Percentiles rank a stretch among this genome's conserved stretches.
Conservation (phyloP, 2,888 invertebrate genomes). For the Pandemis cinnamomeana region DNA sequence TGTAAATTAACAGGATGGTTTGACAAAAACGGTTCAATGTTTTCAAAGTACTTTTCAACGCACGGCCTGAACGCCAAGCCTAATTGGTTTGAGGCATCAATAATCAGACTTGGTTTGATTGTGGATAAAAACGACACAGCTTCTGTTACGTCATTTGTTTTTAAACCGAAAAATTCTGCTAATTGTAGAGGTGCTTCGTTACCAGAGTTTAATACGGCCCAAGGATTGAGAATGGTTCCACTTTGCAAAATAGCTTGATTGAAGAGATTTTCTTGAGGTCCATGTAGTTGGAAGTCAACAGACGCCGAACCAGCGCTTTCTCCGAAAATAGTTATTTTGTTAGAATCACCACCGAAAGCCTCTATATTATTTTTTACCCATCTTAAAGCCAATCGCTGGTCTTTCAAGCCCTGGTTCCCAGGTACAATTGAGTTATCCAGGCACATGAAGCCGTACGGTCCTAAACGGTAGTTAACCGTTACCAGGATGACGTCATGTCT, state of each 20-base stretch:
- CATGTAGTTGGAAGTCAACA: slow-evolving; percentile 54
- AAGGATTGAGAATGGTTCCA: slow-evolving; percentile 53
- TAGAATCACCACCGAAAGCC: slow-evolving; percentile 63
- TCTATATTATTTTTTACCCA: slow-evolving; percentile 65
- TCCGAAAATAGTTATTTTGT: slow-evolving; percentile 62
- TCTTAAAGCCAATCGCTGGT: slow-evolving; percentile 60
- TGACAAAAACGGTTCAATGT: slow-evolving; percentile 56
- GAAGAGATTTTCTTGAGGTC: slow-evolving; percentile 54
- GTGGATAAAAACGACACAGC: slow-evolving; percentile 56
- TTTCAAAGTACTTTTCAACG: slow-evolving; percentile 58
- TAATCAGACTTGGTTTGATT: slow-evolving; percentile 50
- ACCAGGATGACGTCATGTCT: slow-evolving; percentile 63
- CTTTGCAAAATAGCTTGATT: slow-evolving; percentile 62
- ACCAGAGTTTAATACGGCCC: slow-evolving; percentile 51
- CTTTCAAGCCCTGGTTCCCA: slow-evolving; percentile 69
- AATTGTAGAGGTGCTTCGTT: slow-evolving; percentile 54
- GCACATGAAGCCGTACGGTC: slow-evolving; percentile 69
- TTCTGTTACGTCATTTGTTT: slow-evolving; percentile 47
- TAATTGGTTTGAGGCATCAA: slow-evolving; percentile 49
- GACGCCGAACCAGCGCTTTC: slow-evolving; percentile 61
- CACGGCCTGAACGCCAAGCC: slow-evolving; percentile 57
- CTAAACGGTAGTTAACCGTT: slow-evolving; percentile 60
- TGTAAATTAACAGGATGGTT: slow-evolving; percentile 53
- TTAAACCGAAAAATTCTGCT: slow-evolving; percentile 54
- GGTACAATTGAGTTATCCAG: slow-evolving; percentile 57